Base-by-base conservation (phyloP, 30 jellyfish, hydroid and myxozoan genomes). In the Kudoa iwatai region DNA sequence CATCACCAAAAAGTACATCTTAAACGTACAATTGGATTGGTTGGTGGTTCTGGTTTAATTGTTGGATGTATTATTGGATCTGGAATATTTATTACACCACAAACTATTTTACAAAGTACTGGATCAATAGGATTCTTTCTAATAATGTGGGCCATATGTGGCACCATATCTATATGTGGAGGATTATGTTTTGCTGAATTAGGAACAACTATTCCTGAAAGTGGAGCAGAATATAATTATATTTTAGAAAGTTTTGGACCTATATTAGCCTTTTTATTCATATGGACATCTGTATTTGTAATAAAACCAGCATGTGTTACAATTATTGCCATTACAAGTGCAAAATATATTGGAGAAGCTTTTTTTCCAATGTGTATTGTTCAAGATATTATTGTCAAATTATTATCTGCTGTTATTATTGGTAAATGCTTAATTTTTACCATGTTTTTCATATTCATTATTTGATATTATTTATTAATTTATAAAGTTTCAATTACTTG, bases 41-140 rank as follows among this genome's bases (percentile, higher is more conserved):
- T n/a, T n/a, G n/a, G n/a, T 28, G 85, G 85, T 6, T 32, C 53
- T 32, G 85, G 85, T 38, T 58, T 62, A 3, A 53, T 62, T 25
- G 85, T 62, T 10, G 85, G 85, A 2, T 46, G 77, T 32, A 62
- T 62, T 49, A 62, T 62, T 31, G 85, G 85, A 14, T 52, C 77
- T 1, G 85, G 85, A 6, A 62, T 62, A 17, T 62, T 62, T 38
- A 44, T 62, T 2, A 52, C 85, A 14, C 85, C 85, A 19, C 33
- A 30, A 48, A 47, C 58, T 15, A 63, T 62, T 36, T 45, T 62
- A 25, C 22, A 32, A 2, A 34, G 44, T 13, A 47, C 65, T 18
- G 49, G 32, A 1, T 62, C 85, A 10, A 28, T 62, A 32, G 85
- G 85, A 23, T 42, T 62, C 15, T 62, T 64, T 15, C 38, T 62